phyloP scores from a whole-genome alignment of 2,113 vertebrate species.

The Chaenogobius annularis region DNA sequence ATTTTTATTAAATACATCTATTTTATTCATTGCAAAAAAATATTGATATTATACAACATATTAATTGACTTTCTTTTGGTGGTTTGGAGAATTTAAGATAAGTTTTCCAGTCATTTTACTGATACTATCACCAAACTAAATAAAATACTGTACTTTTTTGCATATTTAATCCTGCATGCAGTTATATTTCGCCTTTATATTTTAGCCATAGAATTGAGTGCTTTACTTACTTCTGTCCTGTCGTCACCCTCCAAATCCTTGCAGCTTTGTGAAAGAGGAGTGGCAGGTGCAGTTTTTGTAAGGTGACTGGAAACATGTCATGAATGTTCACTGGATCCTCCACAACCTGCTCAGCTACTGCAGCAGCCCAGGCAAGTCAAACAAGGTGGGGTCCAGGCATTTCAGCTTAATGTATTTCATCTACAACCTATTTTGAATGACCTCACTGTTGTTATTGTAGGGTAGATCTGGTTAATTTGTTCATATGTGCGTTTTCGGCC shows the following conservation, averaged over 20 bases:
- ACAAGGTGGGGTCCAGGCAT: background rate
- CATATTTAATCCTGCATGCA: background rate
- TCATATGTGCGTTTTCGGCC: too few relatives aligned
- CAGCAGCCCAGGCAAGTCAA: background rate
- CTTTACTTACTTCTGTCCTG: background rate
- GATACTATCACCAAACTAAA: too few relatives aligned
- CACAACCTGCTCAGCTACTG: constrained; percentile 3
- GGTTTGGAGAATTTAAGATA: too few relatives aligned
- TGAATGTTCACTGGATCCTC: background rate
- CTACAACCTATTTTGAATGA: too few relatives aligned
- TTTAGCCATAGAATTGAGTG: background rate
- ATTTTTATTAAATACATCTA: too few relatives aligned
- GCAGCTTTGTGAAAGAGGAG: background rate
- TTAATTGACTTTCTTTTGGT: too few relatives aligned
- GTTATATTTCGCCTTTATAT: background rate
- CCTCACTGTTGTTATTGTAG: too few relatives aligned
- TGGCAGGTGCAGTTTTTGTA: background rate
- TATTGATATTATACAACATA: too few relatives aligned
- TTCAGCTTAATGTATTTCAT: background rate
- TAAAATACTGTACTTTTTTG: too few relatives aligned
- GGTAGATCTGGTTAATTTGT: too few relatives aligned
- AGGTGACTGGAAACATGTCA: background rate
- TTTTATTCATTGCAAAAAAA: too few relatives aligned
- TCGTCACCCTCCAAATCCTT: background rate
- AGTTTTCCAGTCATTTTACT: too few relatives aligned